Evolutionary conservation across 2,888 invertebrate genomes (phyloP).

Genomic region (Flexamia atlantica): DNA sequence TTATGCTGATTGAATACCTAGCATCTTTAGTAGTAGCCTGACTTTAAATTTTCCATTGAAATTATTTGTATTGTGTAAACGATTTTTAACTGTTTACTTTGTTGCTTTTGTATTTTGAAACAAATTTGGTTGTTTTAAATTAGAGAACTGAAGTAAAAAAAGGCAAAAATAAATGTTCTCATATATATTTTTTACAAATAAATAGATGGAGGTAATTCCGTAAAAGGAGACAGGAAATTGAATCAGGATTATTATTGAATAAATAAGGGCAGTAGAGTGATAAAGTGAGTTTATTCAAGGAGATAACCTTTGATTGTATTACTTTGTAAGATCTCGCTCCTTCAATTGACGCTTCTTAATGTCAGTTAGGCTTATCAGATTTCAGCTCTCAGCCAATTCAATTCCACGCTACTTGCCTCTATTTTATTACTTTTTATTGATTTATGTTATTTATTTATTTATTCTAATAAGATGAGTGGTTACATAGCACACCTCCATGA

Average conservation of each 20-base stretch:
- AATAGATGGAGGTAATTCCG: too few relatives aligned
- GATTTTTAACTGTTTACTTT: too few relatives aligned
- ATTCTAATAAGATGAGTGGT: too few relatives aligned
- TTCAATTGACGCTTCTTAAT: conserved; percentile 27
- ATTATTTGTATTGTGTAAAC: too few relatives aligned
- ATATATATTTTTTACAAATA: too few relatives aligned
- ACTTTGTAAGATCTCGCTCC: conserved; percentile 22
- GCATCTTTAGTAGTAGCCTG: too few relatives aligned
- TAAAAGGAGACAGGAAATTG: neutral
- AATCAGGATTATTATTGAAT: neutral
- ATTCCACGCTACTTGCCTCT: neutral
- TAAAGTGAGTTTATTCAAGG: conserved; percentile 25
- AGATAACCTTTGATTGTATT: conserved; percentile 38
- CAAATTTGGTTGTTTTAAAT: too few relatives aligned
- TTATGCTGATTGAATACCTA: too few relatives aligned
- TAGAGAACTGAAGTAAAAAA: too few relatives aligned
- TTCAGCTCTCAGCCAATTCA: conserved; percentile 4
- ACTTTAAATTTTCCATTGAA: too few relatives aligned
- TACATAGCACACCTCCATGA: neutral
- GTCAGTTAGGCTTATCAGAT: conserved; percentile 18
- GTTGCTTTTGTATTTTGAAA: too few relatives aligned
- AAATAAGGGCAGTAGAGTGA: neutral
- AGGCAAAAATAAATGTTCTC: too few relatives aligned
- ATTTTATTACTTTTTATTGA: neutral
- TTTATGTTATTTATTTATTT: neutral